Percentiles rank a stretch among this genome's conserved stretches.
These are phyloP conservation scores for Etia nguti DNA, from an alignment of 2,113 vertebrate species.

Conservation along the genomic window DNA sequence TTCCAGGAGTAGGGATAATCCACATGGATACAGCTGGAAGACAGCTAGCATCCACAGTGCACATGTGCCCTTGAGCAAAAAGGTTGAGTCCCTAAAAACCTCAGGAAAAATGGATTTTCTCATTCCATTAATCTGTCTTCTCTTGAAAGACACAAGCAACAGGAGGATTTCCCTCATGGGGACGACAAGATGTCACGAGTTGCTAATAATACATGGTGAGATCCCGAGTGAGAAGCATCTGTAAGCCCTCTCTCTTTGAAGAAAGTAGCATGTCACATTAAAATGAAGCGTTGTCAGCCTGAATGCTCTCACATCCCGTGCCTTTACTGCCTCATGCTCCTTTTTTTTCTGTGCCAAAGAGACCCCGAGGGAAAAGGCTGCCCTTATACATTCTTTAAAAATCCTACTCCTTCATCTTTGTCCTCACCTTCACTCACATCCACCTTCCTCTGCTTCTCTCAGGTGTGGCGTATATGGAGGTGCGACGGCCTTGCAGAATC, in stretches of 20 bases:
- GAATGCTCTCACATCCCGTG: not conserved
- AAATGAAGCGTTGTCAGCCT: not conserved
- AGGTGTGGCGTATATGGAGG: constrained; percentile 22
- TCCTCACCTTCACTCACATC: not conserved
- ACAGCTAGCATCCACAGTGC: not conserved
- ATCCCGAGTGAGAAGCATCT: not conserved
- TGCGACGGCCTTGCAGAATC: constrained; percentile 69
- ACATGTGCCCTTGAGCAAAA: not conserved
- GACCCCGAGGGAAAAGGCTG: not conserved
- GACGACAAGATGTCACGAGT: not conserved
- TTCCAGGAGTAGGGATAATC: no score
- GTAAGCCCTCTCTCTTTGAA: not conserved
- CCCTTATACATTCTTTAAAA: not conserved
- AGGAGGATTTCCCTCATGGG: not conserved
- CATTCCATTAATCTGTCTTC: not conserved
- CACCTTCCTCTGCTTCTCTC: not conserved
- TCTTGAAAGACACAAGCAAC: constrained; percentile 3
- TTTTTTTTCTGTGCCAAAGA: not conserved
- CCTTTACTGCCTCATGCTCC: not conserved
- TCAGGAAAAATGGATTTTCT: not conserved
- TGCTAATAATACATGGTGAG: constrained; percentile 3
- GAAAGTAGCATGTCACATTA: constrained; percentile 4
- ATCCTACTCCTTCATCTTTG: not conserved
- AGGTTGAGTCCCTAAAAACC: not conserved
- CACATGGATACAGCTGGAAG: not conserved